Percentiles rank a stretch among this genome's conserved stretches.
phyloP scores from a whole-genome alignment of 1,140 invertebrate species.

The Polypedilum vanderplanki region DNA sequence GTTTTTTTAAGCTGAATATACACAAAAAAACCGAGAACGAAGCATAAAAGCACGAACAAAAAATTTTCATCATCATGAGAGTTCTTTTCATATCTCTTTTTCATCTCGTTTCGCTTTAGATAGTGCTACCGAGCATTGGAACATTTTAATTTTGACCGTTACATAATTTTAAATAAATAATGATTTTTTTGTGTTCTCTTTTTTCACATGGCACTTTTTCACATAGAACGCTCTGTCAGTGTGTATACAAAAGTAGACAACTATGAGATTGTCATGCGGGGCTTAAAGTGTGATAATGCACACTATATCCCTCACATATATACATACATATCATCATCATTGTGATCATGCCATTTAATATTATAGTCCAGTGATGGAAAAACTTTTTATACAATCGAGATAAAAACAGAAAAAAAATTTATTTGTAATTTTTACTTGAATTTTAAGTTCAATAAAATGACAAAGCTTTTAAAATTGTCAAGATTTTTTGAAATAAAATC shows the following conservation, averaged over 20 bases:
- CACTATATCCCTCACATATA: too few relatives aligned
- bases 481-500: too few relatives aligned
- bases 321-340: too few relatives aligned
- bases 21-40: background rate
- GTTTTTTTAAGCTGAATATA: background rate
- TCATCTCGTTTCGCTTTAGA: background rate
- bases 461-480: too few relatives aligned
- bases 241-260: background rate
- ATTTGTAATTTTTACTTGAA: background rate
- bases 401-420: background rate
- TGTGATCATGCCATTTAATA: too few relatives aligned
- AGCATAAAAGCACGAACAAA: background rate
- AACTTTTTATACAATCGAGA: background rate
- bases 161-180: constrained; percentile 28
- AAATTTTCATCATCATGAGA: background rate
- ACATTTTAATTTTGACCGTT: constrained; percentile 23
- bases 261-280: too few relatives aligned
- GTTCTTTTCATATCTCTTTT: background rate
- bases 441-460: background rate
- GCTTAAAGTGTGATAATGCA: too few relatives aligned
- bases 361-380: too few relatives aligned
- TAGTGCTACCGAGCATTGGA: background rate
- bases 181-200: constrained; percentile 5
- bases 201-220: background rate
- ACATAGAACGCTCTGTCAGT: too few relatives aligned